Base-by-base conservation (phyloP, 2,888 invertebrate genomes). In the Ophioninae sp. region DNA sequence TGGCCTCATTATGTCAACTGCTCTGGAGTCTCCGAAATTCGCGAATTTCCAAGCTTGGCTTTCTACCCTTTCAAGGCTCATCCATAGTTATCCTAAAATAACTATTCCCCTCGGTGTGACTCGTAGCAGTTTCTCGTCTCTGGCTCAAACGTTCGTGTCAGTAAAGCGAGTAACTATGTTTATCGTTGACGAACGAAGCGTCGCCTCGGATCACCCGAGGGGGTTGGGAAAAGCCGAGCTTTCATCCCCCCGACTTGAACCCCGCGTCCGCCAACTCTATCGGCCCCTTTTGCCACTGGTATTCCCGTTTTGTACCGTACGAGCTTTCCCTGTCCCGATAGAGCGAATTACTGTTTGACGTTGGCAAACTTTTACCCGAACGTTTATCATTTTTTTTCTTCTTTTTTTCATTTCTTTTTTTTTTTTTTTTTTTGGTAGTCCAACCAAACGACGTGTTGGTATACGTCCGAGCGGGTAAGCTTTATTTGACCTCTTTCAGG, bases 301-400 rank as follows among this genome's bases (percentile, higher is more conserved):
- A 68, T 77, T 77, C 68, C 63, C 68, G 59, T 68, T 77, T 77
- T 65, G 74, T 56, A 75, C 67, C 59, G 68, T 61, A 30, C 77
- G 61, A 68, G 44, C 68, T 44, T 79, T 17, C 59, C 51, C 58
- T 63, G 58, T 44, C 71, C 17, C 87, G 85, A 88, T 88, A 41
- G 64, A 85, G 87, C 87, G 87, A 87, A 88, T 88, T 88, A 87
- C 87, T 88, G 86, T 88, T 88, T 88, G 86, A 88, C 87, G 86
- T 87, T 83, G 85, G 87, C 86, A 87, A 88, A 88, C 87, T 87
- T 87, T 87, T 86, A 84, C 84, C 79, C 79, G 84, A 80, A 86
- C 82, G 63, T 73, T 63, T 44, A 51, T 51, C 84, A 85, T 87
- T 87, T 86, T 81, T 81, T 84, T 59, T 82, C 74, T 30, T 61